Base-by-base conservation (phyloP, 1,140 invertebrate genomes). In the Micrasema minimum region DNA sequence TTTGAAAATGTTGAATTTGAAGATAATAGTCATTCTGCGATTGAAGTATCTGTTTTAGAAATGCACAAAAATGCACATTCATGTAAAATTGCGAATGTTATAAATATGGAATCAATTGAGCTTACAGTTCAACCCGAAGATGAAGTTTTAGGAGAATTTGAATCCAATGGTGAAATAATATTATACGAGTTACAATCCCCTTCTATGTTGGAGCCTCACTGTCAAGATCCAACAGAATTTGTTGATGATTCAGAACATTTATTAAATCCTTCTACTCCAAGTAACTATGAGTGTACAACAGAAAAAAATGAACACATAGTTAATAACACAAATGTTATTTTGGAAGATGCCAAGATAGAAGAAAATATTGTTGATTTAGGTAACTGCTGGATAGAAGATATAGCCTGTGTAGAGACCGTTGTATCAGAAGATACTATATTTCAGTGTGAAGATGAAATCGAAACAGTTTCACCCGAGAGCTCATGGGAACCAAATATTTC, bases 351-450 rank as follows among this genome's bases (percentile, higher is more conserved):
- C 16, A 72, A 66, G 59, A 37, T 61, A 12, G 71, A 68, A 50
- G 67, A 51, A 38, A 69, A 72, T 26, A 62, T 51, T 11, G 22
- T 76, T 18, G 72, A 81, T 48, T 48, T 72, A 16, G 75, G 66
- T 22, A 73, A 68, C 5, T 72, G 70, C 22, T 85, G 83, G 83
- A 79, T 84, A 12, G 81, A 82, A 57, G 82, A 83, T 65, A 80
- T 84, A 7, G 82, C 78, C 9, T 83, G 81, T 72, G 77, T 83
- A 59, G 82, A 85, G 75, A 84, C 82, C 26, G 79, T 85, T 46
- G 78, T 82, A 22, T 82, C 78, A 72, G 83, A 84, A 31, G 80
- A 84, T 62, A 74, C 31, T 5, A 64, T 16, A 14, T 61, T 69
- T 59, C 66, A 57, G 1, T 11, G 26, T 59, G 66, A 59, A 69